Evolutionary conservation across 2,797 vertebrate species (phyloP).

Genomic region (Salarias fasciatus): DNA sequence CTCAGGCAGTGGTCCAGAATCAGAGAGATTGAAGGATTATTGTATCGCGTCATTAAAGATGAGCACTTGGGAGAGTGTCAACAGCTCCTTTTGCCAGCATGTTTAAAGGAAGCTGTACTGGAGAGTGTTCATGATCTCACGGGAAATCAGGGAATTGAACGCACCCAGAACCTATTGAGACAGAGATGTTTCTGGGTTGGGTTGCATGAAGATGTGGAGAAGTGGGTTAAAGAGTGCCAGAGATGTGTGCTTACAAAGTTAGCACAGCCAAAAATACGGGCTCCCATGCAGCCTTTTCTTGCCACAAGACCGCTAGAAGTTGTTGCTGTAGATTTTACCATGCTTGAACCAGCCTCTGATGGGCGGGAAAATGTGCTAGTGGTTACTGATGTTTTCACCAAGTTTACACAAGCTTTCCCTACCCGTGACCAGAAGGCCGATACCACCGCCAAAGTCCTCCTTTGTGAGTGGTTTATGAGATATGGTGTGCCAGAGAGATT

Average conservation of each 20-base stretch:
- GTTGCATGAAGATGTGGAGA: neutral
- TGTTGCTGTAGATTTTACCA: neutral
- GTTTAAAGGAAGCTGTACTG: neutral
- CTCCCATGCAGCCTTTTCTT: neutral
- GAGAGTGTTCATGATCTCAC: constrained; percentile 14
- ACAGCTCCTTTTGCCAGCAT: constrained; percentile 1
- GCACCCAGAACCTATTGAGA: neutral
- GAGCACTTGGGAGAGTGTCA: neutral
- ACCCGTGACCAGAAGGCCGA: neutral
- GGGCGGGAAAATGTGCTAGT: neutral
- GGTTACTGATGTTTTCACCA: neutral
- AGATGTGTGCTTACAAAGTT: neutral
- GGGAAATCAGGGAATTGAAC: constrained; percentile 8
- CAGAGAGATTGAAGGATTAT: neutral
- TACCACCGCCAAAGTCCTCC: neutral
- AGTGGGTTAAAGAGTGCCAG: constrained; percentile 13
- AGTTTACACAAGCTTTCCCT: neutral
- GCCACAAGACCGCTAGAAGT: neutral
- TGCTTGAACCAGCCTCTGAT: neutral
- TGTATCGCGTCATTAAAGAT: constrained; percentile 1
- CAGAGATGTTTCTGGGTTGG: constrained; percentile 4
- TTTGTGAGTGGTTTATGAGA: neutral
- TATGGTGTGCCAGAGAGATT: no score
- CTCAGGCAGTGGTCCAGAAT: constrained; percentile 1
- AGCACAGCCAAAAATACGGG: neutral